Conservation (phyloP, 2,888 invertebrate species). For the Rugalucina vietnamica region DNA sequence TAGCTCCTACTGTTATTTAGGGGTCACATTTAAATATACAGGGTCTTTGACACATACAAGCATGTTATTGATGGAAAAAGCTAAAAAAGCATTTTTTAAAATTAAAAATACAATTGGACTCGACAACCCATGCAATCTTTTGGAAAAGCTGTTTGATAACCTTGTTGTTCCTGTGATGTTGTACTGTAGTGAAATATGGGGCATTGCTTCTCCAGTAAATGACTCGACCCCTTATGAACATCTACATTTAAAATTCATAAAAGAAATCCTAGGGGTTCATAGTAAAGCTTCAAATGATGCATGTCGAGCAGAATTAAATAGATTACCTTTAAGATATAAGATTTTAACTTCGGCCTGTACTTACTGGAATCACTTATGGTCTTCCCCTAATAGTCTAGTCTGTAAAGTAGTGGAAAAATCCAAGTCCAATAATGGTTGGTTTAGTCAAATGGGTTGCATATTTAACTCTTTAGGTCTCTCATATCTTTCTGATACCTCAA, state of each 20-base stretch:
- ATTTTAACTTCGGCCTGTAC: background rate
- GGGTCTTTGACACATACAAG: background rate
- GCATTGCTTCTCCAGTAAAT: background rate
- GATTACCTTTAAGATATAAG: slow-evolving; percentile 24
- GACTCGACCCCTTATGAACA: slow-evolving; percentile 21
- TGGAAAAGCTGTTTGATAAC: slow-evolving; percentile 13
- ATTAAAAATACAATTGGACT: slow-evolving; percentile 23
- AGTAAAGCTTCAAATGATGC: slow-evolving; percentile 39
- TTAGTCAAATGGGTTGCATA: too few relatives aligned
- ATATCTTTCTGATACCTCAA: too few relatives aligned
- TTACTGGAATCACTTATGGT: slow-evolving; percentile 1
- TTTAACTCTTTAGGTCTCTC: too few relatives aligned
- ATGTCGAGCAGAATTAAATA: slow-evolving; percentile 27
- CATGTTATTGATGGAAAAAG: slow-evolving; percentile 18
- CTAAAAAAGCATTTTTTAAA: slow-evolving; percentile 19
- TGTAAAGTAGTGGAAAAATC: background rate
- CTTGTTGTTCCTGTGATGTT: slow-evolving; percentile 11
- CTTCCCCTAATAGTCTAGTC: background rate
- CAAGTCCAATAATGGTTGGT: too few relatives aligned
- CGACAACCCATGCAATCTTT: slow-evolving; percentile 30
- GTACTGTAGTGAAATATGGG: slow-evolving; percentile 26
- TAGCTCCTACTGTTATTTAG: slow-evolving; percentile 9
- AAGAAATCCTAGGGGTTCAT: slow-evolving; percentile 41
- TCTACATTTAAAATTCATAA: slow-evolving; percentile 32
- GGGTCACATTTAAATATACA: slow-evolving; percentile 8